Conservation (phyloP, 92 coral and sea anemone species). For the Actinostola sp. region DNA sequence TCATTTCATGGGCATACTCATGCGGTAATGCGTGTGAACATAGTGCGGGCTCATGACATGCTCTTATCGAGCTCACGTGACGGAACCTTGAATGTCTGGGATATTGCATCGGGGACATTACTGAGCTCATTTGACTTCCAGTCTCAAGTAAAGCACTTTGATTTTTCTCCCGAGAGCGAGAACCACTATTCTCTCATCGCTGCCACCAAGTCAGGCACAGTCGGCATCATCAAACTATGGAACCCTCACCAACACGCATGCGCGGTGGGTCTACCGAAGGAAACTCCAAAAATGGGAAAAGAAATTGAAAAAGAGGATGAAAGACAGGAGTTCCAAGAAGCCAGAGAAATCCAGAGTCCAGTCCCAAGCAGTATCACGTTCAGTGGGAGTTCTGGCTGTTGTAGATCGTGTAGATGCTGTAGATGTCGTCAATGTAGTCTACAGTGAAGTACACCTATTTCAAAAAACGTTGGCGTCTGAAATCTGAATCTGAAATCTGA, state of each 20-base stretch:
- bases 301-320: constrained; percentile 4
- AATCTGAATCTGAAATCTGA: no score
- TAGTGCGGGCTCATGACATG: constrained; percentile 41
- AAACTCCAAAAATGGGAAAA: background rate
- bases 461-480: no score
- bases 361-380: background rate
- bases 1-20: constrained; percentile 70
- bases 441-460: no score
- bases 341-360: background rate
- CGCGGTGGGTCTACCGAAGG: background rate
- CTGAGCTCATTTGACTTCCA: constrained; percentile 78
- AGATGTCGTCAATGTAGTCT: background rate
- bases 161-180: constrained; percentile 28
- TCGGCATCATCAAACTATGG: constrained; percentile 63
- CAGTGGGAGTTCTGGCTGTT: constrained; percentile 3
- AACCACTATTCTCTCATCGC: constrained; percentile 49
- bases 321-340: background rate
- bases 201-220: constrained; percentile 86
- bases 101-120: constrained; percentile 49
- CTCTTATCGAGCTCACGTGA: constrained; percentile 83
- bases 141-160: constrained; percentile 81
- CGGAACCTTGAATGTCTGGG: constrained; percentile 83
- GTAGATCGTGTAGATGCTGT: background rate
- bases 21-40: constrained; percentile 71
- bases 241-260: constrained; percentile 15